Evolutionary conservation across 2,797 vertebrate species (phyloP), one percentile per base, ranked within the genome.

Genomic region (Aphelocoma californica): DNA sequence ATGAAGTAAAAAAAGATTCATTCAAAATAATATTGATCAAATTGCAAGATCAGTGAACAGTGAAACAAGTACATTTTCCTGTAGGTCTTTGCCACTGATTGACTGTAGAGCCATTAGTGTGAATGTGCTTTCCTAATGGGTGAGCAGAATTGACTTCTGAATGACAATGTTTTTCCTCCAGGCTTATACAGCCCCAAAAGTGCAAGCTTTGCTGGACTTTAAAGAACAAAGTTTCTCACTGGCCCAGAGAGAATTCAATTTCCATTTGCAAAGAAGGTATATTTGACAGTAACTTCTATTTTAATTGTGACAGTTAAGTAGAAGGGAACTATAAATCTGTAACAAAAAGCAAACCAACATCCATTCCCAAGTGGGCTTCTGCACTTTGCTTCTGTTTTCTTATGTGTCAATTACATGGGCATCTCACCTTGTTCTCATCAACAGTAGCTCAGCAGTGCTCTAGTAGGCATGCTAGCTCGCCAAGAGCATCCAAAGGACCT

Each of bases 11-110:
- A 91, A 95, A 94, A 95, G 71, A 91, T 87, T 95, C 45, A 95
- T 96, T 96, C 86, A 97, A 97, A 97, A 97, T 80, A 97, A 95
- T 97, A 97, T 96, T 93, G 97, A 97, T 98, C 95, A 96, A 97
- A 97, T 93, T 96, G 90, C 93, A 93, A 92, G 88, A 94, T 74
- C 95, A 96, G 94, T 73, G 96, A 97, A 95, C 86, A 92, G 93
- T 95, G 97, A 96, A 97, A 92, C 95, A 94, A 85, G 92, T 89
- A 79, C n/a, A 47, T 96, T 94, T 97, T 97, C 94, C 95, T 95
- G 91, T 54, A 81, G 93, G 81, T 94, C 94, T 96, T 91, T 93
- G 94, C 66, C 88, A 77, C 94, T 87, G 94, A 95, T 75, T 95
- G 95, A 96, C 91, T 92, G 80, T 50, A 80, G 93, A 94, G 74